phyloP scores from a whole-genome alignment of 1,140 invertebrate species.

The Lasioglossum albipes region DNA sequence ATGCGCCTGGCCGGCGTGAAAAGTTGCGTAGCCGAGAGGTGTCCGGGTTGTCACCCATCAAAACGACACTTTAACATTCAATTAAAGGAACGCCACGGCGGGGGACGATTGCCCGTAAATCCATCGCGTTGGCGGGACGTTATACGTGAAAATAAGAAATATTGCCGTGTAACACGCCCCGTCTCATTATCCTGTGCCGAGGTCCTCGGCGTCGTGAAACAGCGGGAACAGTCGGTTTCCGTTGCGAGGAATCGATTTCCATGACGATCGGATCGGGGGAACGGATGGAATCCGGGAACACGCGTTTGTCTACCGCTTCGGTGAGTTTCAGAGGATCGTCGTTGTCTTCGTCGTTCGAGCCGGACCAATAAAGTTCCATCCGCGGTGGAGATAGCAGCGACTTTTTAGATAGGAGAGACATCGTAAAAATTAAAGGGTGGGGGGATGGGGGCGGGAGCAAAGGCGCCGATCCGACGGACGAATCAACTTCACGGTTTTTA shows the following conservation, averaged over 20 bases:
- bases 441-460: constrained; percentile 1
- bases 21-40: neutral
- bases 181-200: neutral
- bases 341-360: neutral
- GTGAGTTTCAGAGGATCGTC: neutral
- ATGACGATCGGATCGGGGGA: neutral
- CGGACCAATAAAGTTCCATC: constrained; percentile 30
- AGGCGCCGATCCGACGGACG: constrained; percentile 21
- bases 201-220: constrained; percentile 17
- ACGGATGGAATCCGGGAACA: neutral
- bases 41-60: neutral
- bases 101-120: neutral
- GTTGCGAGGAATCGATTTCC: constrained; percentile 3
- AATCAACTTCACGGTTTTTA: constrained; percentile 25
- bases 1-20: neutral
- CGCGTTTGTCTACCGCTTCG: neutral
- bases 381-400: neutral
- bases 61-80: constrained; percentile 6
- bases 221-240: constrained; percentile 18
- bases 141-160: neutral
- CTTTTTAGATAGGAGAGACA: constrained; percentile 26
- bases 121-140: neutral
- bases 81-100: constrained; percentile 15
- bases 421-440: constrained; percentile 44
- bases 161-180: neutral